Conservation (phyloP, 2,797 vertebrate genomes). For the Malurus leucopterus region DNA sequence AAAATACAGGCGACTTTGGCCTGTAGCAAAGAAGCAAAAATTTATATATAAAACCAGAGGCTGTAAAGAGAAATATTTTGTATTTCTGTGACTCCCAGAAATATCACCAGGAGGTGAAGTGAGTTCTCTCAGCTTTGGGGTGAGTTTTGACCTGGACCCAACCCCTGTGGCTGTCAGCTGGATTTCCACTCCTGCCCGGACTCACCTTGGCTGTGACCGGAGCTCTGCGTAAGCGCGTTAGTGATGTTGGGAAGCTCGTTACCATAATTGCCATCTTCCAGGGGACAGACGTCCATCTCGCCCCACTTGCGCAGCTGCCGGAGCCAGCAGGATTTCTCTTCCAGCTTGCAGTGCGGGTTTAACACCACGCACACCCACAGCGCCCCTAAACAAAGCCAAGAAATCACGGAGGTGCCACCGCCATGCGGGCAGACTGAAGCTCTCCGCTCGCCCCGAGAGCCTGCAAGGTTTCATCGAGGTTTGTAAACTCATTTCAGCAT, state of each 20-base stretch:
- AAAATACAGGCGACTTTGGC: neutral
- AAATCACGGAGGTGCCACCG: slow-evolving; percentile 25
- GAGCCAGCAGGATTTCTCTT: slow-evolving; percentile 93
- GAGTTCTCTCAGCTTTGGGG: neutral
- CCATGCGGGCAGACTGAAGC: accelerated
- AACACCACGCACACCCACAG: slow-evolving; percentile 97
- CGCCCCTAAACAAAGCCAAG: slow-evolving; percentile 80
- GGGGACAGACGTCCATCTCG: slow-evolving; percentile 93
- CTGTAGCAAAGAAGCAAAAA: neutral
- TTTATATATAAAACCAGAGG: neutral
- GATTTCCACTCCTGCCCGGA: neutral
- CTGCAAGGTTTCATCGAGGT: neutral
- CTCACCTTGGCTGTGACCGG: slow-evolving; percentile 87
- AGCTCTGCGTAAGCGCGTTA: slow-evolving; percentile 91
- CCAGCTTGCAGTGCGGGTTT: slow-evolving; percentile 95
- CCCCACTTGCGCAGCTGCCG: slow-evolving; percentile 94
- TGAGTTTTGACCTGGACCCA: neutral
- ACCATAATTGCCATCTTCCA: slow-evolving; percentile 96
- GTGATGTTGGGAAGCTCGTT: slow-evolving; percentile 96
- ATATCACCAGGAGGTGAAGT: neutral
- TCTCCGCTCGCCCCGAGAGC: neutral
- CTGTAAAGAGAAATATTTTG: neutral
- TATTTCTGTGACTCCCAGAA: neutral
- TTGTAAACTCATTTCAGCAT: slow-evolving; percentile 23
- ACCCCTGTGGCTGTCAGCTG: neutral